These are phyloP conservation scores for Drosophila ambigua DNA, from an alignment of 1,140 invertebrate genomes.

Conservation along the genomic window DNA sequence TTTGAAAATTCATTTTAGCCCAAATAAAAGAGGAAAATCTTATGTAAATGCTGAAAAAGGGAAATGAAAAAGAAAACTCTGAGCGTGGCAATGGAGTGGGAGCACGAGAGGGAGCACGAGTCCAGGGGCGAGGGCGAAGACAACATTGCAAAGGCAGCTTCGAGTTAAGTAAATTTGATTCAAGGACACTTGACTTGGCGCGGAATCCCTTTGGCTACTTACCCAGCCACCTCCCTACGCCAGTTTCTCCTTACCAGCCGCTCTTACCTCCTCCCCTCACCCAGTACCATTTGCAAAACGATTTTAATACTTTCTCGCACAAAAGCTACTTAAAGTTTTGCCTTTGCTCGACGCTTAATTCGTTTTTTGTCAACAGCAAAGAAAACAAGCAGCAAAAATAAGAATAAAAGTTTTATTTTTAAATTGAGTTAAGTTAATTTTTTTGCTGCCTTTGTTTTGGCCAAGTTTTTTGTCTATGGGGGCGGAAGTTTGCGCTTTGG, in stretches of 20 bases:
- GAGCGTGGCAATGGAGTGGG: too few relatives aligned
- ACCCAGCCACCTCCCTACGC: conserved; percentile 1
- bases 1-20: conserved; percentile 68
- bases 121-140: background rate
- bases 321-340: conserved; percentile 80
- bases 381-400: conserved; percentile 52
- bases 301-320: conserved; percentile 78
- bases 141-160: conserved; percentile 34
- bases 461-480: conserved; percentile 48
- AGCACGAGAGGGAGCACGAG: too few relatives aligned
- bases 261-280: background rate
- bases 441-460: conserved; percentile 59
- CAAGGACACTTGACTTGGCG: conserved; percentile 70
- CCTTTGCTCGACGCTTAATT: conserved; percentile 67
- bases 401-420: conserved; percentile 63
- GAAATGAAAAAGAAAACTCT: conserved; percentile 30
- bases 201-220: conserved; percentile 75
- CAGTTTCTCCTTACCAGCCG: too few relatives aligned
- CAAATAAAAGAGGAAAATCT: conserved; percentile 53
- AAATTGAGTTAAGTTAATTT: conserved; percentile 82
- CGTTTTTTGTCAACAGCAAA: conserved; percentile 77
- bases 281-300: conserved; percentile 60
- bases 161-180: conserved; percentile 79
- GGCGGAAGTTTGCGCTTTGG: conserved; percentile 57
- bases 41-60: conserved; percentile 41